Percentiles rank a stretch among this genome's conserved stretches.
Conservation (phyloP, 2,888 invertebrate genomes). For the Cryptus armator region DNA sequence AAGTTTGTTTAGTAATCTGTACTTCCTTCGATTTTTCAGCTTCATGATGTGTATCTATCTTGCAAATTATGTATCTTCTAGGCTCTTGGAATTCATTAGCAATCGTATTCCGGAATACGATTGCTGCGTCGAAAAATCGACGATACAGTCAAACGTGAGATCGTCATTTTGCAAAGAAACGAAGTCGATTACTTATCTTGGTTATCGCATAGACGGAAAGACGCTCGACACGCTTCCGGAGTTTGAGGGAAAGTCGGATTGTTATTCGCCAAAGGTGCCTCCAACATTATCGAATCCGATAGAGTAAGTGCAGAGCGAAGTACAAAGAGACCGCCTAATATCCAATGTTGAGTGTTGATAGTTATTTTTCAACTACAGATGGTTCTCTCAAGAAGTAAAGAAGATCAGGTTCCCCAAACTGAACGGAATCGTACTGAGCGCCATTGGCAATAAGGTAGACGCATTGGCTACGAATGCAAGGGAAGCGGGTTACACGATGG, state of each 20-base stretch:
- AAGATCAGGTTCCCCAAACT: slow-evolving; percentile 36
- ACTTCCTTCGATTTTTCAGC: background rate
- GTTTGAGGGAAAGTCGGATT: slow-evolving; percentile 7
- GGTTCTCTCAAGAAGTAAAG: background rate
- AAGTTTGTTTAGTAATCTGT: slow-evolving; percentile 24
- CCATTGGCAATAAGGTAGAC: slow-evolving; percentile 17
- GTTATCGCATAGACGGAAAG: slow-evolving; percentile 36
- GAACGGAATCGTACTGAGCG: slow-evolving; percentile 20
- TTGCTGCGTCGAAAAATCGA: slow-evolving; percentile 44
- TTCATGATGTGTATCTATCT: background rate
- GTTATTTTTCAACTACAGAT: slow-evolving; percentile 22
- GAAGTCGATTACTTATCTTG: slow-evolving; percentile 39
- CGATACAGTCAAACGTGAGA: slow-evolving; percentile 52
- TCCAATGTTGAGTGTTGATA: background rate
- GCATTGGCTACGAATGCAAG: slow-evolving; percentile 12
- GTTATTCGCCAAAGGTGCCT: slow-evolving; percentile 12
- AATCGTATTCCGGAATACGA: slow-evolving; percentile 28
- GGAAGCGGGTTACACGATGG: slow-evolving; percentile 23
- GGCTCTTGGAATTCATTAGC: slow-evolving; percentile 30
- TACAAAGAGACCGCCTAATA: background rate
- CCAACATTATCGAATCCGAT: background rate
- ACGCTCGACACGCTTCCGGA: slow-evolving; percentile 42
- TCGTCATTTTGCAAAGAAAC: slow-evolving; percentile 13
- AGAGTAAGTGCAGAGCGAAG: slow-evolving; percentile 18
- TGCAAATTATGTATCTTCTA: slow-evolving; percentile 13